These are phyloP conservation scores for Periophthalmus modestus DNA, from an alignment of 2,113 vertebrate genomes.

Conservation along the genomic window DNA sequence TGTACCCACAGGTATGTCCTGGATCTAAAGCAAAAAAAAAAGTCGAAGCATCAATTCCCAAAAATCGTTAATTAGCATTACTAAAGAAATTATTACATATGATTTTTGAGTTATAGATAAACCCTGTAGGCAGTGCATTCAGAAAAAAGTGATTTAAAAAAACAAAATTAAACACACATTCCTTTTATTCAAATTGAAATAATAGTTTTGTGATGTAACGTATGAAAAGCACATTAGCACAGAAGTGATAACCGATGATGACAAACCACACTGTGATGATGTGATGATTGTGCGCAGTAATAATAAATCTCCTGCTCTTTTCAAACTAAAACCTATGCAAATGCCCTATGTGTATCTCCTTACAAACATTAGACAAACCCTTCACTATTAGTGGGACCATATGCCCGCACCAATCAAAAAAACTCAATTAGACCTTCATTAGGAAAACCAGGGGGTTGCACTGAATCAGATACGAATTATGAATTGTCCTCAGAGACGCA, in stretches of 20 bases:
- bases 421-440: conserved; percentile 75
- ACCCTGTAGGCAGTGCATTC: too few relatives aligned
- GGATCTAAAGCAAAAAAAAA: background rate
- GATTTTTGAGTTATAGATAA: too few relatives aligned
- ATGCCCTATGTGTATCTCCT: conserved; percentile 36
- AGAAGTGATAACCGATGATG: conserved; percentile 17
- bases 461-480: conserved; percentile 73
- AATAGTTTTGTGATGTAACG: background rate
- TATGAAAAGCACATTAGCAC: background rate
- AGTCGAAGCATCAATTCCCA: background rate
- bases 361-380: conserved; percentile 34
- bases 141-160: background rate
- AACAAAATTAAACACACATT: background rate
- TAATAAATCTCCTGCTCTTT: background rate
- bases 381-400: conserved; percentile 53
- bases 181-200: background rate
- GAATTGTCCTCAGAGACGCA: conserved; percentile 70
- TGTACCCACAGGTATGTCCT: background rate
- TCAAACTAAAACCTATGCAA: background rate
- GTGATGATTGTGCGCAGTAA: conserved; percentile 17
- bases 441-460: conserved; percentile 75
- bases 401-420: conserved; percentile 69
- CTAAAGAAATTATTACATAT: too few relatives aligned
- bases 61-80: too few relatives aligned
- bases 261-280: conserved; percentile 31